These are phyloP conservation scores for Pitangus sulphuratus DNA, from an alignment of 2,797 vertebrate genomes.

Conservation along the genomic window DNA sequence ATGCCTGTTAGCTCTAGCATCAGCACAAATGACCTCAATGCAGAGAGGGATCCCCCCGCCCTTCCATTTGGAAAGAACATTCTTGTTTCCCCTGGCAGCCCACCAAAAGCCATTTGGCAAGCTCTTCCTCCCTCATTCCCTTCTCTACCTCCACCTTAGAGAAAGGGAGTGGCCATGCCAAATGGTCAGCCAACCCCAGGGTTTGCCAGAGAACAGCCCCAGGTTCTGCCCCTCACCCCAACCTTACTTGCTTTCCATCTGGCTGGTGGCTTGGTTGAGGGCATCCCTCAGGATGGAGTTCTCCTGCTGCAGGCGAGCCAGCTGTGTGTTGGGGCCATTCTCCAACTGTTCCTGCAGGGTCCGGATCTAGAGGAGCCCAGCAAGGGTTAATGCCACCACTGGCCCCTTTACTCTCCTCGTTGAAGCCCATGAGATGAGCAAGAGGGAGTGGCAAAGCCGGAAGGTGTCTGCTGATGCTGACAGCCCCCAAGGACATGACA, in stretches of 20 bases:
- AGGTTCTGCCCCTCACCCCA: fast-evolving
- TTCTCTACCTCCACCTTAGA: background rate
- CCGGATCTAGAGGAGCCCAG: constrained; percentile 77
- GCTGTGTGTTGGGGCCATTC: constrained; percentile 91
- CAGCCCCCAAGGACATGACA: background rate
- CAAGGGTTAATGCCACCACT: background rate
- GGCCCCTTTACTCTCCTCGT: background rate
- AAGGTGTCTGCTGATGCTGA: background rate
- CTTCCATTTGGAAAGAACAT: background rate
- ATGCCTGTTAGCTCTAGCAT: background rate
- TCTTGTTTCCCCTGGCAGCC: background rate
- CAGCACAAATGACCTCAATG: background rate
- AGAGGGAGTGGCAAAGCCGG: background rate
- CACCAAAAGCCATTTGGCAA: background rate
- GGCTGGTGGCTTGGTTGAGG: constrained; percentile 95
- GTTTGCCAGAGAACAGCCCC: background rate
- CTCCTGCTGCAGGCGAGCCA: constrained; percentile 94
- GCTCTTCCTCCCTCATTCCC: background rate
- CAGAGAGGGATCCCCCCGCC: background rate
- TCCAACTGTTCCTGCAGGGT: constrained; percentile 92
- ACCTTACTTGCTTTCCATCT: constrained; percentile 95
- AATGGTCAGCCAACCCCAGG: background rate
- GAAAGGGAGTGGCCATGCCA: background rate
- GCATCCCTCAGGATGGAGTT: constrained; percentile 96
- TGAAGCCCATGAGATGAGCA: fast-evolving